Evolutionary conservation across 2,888 invertebrate genomes (phyloP).

Genomic region (Zygothrica quintamaculata): DNA sequence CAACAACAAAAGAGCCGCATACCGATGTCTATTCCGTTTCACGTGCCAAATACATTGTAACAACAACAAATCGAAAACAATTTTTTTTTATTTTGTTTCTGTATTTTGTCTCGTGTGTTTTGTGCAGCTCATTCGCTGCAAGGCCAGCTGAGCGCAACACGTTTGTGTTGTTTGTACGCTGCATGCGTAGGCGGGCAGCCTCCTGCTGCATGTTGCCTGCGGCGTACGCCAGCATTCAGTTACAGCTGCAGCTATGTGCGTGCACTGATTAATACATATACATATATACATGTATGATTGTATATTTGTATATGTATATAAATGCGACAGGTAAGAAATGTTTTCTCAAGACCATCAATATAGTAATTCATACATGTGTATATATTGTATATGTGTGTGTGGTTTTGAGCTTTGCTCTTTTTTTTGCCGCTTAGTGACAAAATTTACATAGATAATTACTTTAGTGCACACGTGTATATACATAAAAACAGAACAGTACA

Average conservation of each 20-base stretch:
- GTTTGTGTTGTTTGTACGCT: conserved; percentile 63
- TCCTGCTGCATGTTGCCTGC: background rate
- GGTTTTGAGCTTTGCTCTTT: conserved; percentile 15
- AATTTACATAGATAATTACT: conserved; percentile 71
- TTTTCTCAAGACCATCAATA: conserved; percentile 1
- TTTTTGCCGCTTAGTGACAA: conserved; percentile 42
- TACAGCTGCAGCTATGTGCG: conserved; percentile 26
- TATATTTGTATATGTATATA: too few relatives aligned
- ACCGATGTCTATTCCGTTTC: conserved; percentile 54
- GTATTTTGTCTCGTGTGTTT: conserved; percentile 53
- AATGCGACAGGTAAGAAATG: conserved; percentile 70
- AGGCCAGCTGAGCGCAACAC: conserved; percentile 73
- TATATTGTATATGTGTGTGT: conserved; percentile 14
- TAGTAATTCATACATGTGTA: conserved; percentile 16
- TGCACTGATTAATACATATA: conserved; percentile 46
- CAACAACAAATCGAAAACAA: conserved; percentile 32
- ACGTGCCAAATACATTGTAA: conserved; percentile 63
- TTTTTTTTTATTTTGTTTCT: conserved; percentile 3
- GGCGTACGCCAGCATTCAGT: conserved; percentile 9
- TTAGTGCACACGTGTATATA: conserved; percentile 10
- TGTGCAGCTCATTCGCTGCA: conserved; percentile 73
- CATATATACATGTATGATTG: conserved; percentile 29
- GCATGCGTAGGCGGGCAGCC: conserved; percentile 52
- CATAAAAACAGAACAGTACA: background rate
- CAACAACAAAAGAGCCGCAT: conserved; percentile 52